phyloP scores from a whole-genome alignment of 2,888 invertebrate genomes.

The Neoaliturus tenellus region DNA sequence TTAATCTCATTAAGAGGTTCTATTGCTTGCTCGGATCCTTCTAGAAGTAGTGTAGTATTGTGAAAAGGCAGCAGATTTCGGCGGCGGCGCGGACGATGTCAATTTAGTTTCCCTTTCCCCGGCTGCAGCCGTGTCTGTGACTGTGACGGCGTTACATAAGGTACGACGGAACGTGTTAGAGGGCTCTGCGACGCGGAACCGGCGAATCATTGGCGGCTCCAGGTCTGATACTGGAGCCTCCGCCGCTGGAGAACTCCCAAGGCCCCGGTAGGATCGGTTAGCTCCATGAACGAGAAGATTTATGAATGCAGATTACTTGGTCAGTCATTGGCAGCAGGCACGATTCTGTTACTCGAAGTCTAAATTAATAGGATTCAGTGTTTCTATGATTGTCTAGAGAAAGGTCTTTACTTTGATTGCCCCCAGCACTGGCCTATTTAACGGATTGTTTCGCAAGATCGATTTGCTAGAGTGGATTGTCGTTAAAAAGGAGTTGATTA shows the following conservation, averaged over 20 bases:
- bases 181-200: conserved; percentile 10
- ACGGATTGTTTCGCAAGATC: not conserved
- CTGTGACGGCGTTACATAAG: conserved; percentile 12
- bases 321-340: too few relatives aligned
- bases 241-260: not conserved
- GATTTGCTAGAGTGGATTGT: too few relatives aligned
- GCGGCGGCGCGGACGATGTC: not conserved
- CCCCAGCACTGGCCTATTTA: not conserved
- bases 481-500: too few relatives aligned
- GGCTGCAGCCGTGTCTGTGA: conserved; percentile 8
- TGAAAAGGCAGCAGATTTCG: not conserved
- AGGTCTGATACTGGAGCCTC: not conserved
- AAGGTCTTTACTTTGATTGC: not conserved
- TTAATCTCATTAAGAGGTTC: too few relatives aligned
- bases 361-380: too few relatives aligned
- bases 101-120: conserved; percentile 21
- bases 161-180: not conserved
- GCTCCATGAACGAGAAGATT: not conserved
- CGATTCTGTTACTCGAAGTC: too few relatives aligned
- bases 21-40: too few relatives aligned
- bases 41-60: too few relatives aligned
- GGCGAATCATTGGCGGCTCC: not conserved
- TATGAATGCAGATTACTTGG: too few relatives aligned
- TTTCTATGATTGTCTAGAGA: not conserved
- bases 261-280: not conserved